Evolutionary conservation across 2,113 vertebrate genomes (phyloP), one percentile per base, ranked within the genome.

Genomic region (Hepsetus odoe): DNA sequence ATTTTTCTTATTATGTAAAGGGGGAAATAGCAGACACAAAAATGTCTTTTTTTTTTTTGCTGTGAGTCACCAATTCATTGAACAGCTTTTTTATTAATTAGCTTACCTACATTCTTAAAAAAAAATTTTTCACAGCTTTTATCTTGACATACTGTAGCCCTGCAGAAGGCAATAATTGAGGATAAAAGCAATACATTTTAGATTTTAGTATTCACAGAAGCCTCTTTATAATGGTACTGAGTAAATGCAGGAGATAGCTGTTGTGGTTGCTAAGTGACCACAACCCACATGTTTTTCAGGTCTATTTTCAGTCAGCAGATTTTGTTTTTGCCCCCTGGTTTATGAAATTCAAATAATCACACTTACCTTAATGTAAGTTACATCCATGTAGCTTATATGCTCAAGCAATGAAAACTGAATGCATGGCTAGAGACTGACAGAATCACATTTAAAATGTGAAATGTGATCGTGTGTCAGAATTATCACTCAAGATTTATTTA

Each of bases 191-290:
- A 35, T 64, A 30, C 6, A 64, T 64, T 64, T 64, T n/a, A 8
- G 5, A 33, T 20, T 65, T 65, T 65, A 65, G 32, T 65, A 22
- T 65, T 65, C 20, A 65, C 32, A 55, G n/a, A 55, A 22, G 51
- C n/a, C n/a, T 55, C 51, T 11, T 24, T 1, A 11, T 65, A 38
- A 38, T 38, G 32, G 7, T 65, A 20, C 20, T 20, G 61, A n/a
- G 32, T 5, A 20, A 49, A 18, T 49, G 46, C 46, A 49, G 18
- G 32, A 35, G 8, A 35, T 64, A 30, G 30, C 61, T 16, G 3
- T 7, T n/a, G 35, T 46, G 26, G 75, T 77, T 46, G 38, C 75
- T 69, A 33, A 77, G 75, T 69, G 53, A 69, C 65, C 65, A 28
- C 33, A 73, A 6, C 51, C 35, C 53, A 28, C 53, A 59, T 26